These are phyloP conservation scores for Crioceris asparagi DNA, from an alignment of 2,888 invertebrate species.

Conservation along the genomic window DNA sequence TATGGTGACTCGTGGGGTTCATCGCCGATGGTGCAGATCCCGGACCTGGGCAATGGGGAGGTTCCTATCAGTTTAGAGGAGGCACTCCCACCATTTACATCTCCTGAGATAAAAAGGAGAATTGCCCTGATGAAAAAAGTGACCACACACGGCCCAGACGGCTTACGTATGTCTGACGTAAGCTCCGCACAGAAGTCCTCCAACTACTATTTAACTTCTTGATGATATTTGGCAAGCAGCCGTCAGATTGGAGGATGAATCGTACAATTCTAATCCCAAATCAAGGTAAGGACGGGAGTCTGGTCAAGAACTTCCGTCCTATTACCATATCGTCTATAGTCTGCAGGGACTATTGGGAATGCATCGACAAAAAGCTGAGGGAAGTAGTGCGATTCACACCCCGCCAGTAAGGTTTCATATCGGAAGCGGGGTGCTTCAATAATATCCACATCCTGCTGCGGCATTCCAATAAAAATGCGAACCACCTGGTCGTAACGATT, in stretches of 20 bases:
- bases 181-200: slow-evolving; percentile 13
- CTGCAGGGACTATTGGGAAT: slow-evolving; percentile 23
- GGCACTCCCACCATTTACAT: no score
- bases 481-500: slow-evolving; percentile 31
- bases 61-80: no score
- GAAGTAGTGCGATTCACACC: slow-evolving; percentile 10
- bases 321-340: slow-evolving; percentile 28
- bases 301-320: slow-evolving; percentile 26
- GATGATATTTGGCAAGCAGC: slow-evolving; percentile 14
- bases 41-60: no score
- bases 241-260: slow-evolving; percentile 26
- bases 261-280: slow-evolving; percentile 28
- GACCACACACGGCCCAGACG: slow-evolving; percentile 23
- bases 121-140: slow-evolving; percentile 14
- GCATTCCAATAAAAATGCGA: slow-evolving; percentile 19
- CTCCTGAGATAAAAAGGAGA: no score
- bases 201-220: slow-evolving; percentile 14
- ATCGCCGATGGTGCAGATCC: no score
- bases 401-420: slow-evolving; percentile 28
- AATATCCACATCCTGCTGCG: slow-evolving; percentile 25
- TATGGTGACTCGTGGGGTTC: slow-evolving; percentile 24
- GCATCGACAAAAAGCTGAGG: slow-evolving; percentile 23
- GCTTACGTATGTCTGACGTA: slow-evolving; percentile 15
- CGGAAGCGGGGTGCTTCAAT: slow-evolving; percentile 26
- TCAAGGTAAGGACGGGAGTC: slow-evolving; percentile 22